These are phyloP conservation scores for Vanessa cardui DNA, from an alignment of 2,888 invertebrate genomes.

Conservation along the genomic window DNA sequence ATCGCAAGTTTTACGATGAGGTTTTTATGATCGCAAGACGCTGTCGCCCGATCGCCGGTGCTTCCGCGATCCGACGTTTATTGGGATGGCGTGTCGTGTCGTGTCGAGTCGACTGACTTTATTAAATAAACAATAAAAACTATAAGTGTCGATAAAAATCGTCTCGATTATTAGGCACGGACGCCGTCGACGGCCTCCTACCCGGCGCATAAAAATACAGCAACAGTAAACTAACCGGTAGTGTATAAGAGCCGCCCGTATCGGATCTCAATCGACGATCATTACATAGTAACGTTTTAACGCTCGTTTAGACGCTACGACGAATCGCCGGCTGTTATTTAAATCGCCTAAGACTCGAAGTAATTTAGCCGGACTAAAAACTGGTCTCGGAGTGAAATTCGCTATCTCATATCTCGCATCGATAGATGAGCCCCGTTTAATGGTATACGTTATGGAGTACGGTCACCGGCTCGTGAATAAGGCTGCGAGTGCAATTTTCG, in stretches of 20 bases:
- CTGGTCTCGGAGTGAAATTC: slow-evolving; percentile 61
- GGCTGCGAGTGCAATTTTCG: slow-evolving; percentile 64
- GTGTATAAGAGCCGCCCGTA: slow-evolving; percentile 46
- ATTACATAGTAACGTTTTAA: slow-evolving; percentile 57
- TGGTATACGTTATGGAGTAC: slow-evolving; percentile 17
- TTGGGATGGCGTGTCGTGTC: slow-evolving; percentile 53
- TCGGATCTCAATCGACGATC: slow-evolving; percentile 53
- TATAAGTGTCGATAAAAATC: slow-evolving; percentile 16
- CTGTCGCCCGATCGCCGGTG: slow-evolving; percentile 46
- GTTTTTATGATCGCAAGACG: slow-evolving; percentile 34
- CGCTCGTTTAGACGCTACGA: slow-evolving; percentile 51
- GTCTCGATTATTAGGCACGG: slow-evolving; percentile 9
- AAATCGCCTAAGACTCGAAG: slow-evolving; percentile 62
- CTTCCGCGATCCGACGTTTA: slow-evolving; percentile 60
- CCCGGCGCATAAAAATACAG: slow-evolving; percentile 40
- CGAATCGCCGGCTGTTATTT: slow-evolving; percentile 65
- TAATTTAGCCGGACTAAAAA: slow-evolving; percentile 61
- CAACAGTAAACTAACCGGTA: slow-evolving; percentile 52
- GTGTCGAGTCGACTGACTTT: slow-evolving; percentile 32
- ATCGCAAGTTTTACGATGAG: slow-evolving; percentile 56
- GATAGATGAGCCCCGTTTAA: slow-evolving; percentile 26
- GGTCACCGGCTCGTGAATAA: slow-evolving; percentile 51
- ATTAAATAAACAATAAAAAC: slow-evolving; percentile 19
- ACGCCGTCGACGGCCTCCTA: slow-evolving; percentile 9
- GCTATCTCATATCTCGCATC: slow-evolving; percentile 22